Percentiles rank a stretch among this genome's conserved stretches.
These are phyloP conservation scores for Microcebus lehilahytsara DNA, from an alignment of 2,113 vertebrate genomes.

Conservation along the genomic window DNA sequence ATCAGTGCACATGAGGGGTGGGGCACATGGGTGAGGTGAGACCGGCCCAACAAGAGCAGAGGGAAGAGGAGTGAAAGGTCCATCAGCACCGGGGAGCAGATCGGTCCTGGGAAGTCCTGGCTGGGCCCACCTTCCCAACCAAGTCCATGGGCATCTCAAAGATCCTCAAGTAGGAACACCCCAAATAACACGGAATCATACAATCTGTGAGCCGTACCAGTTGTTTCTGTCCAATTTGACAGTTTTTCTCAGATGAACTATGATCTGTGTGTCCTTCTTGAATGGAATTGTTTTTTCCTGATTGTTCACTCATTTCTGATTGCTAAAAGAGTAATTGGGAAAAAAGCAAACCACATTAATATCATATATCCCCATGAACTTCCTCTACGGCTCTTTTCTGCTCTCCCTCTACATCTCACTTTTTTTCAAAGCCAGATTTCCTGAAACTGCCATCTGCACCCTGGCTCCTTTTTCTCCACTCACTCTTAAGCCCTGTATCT, in stretches of 20 bases:
- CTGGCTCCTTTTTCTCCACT: background rate
- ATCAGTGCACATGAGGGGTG: background rate
- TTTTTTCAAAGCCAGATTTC: background rate
- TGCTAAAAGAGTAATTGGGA: conserved; percentile 13
- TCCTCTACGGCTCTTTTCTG: background rate
- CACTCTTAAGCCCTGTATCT: background rate
- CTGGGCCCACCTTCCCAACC: background rate
- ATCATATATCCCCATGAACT: background rate
- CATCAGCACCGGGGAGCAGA: background rate
- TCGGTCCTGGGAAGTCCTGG: background rate
- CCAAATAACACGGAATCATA: background rate
- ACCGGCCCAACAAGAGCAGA: background rate
- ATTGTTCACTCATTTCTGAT: conserved; percentile 70
- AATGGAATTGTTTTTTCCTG: conserved; percentile 21
- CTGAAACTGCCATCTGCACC: background rate
- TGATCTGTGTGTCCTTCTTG: conserved; percentile 33
- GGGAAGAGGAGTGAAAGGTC: background rate
- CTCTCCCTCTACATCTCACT: background rate
- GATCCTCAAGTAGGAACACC: background rate
- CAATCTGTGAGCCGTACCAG: conserved; percentile 74
- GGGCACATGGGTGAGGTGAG: background rate
- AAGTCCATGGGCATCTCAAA: background rate
- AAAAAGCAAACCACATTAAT: conserved; percentile 12
- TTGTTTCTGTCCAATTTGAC: conserved; percentile 66
- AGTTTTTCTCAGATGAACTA: conserved; percentile 47